Conservation (phyloP, 2,888 invertebrate species). For the Ormyrus thymus region DNA sequence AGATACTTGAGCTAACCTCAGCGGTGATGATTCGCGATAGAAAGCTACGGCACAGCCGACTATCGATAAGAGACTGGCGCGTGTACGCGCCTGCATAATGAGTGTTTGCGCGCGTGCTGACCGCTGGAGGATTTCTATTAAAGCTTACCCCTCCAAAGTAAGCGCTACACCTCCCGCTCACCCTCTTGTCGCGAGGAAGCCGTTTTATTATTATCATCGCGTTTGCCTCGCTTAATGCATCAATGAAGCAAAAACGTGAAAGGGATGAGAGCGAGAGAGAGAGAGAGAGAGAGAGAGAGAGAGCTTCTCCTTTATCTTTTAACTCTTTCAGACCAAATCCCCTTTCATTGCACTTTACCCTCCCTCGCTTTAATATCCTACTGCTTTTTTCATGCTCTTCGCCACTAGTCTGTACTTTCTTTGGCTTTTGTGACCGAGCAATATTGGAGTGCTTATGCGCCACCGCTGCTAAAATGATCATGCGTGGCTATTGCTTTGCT, state of each 20-base stretch:
- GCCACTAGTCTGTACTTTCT: no score
- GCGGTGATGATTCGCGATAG: no score
- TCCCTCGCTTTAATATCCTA: no score
- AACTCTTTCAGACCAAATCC: neutral
- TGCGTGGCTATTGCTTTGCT: no score
- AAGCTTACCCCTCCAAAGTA: neutral
- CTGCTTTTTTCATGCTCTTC: no score
- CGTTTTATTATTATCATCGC: constrained; percentile 29
- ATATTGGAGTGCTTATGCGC: no score
- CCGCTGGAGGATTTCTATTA: constrained; percentile 18
- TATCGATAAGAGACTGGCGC: no score
- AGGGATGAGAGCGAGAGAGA: neutral
- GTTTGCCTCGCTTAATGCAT: constrained; percentile 1
- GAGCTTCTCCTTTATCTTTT: neutral
- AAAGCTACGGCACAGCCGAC: no score
- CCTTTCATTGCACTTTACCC: neutral
- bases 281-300: neutral
- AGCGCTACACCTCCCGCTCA: neutral
- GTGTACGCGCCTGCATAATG: constrained; percentile 8
- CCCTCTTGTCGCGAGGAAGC: neutral
- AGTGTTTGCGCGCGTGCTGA: neutral
- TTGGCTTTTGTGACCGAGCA: no score
- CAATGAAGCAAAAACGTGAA: constrained; percentile 1
- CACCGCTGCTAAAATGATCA: no score
- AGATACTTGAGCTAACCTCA: no score